Conservation (phyloP, 2,888 invertebrate species). For the Micoletzkya japonica region DNA sequence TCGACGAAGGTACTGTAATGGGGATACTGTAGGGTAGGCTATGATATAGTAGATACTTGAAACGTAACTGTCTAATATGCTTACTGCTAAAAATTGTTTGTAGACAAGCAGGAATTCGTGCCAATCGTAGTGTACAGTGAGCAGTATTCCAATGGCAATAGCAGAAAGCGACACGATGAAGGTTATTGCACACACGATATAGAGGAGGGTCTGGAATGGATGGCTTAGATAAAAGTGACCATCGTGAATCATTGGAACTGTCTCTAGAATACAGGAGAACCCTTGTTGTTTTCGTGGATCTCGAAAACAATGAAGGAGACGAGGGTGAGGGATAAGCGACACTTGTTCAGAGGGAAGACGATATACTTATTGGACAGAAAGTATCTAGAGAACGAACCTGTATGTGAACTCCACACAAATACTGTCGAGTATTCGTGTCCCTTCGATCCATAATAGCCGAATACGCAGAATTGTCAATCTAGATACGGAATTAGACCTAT, state of each 20-base stretch:
- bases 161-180: constrained; percentile 34
- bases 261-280: no score
- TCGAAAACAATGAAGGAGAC: no score
- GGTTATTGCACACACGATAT: constrained; percentile 36
- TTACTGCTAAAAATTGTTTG: constrained; percentile 38
- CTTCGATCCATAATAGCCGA: constrained; percentile 19
- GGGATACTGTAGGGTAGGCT: not conserved
- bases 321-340: no score
- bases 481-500: no score
- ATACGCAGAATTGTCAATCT: no score
- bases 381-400: constrained; percentile 7
- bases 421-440: not conserved
- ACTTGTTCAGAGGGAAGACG: no score
- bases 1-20: constrained; percentile 37
- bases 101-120: constrained; percentile 40
- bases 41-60: not conserved
- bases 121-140: constrained; percentile 36
- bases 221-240: not conserved
- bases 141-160: constrained; percentile 36
- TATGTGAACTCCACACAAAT: constrained; percentile 16
- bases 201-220: constrained; percentile 39
- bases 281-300: no score
- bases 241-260: no score
- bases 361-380: no score
- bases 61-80: not conserved